Evolutionary conservation across 2,797 vertebrate genomes (phyloP).

Genomic region (Amazona ochrocephala): DNA sequence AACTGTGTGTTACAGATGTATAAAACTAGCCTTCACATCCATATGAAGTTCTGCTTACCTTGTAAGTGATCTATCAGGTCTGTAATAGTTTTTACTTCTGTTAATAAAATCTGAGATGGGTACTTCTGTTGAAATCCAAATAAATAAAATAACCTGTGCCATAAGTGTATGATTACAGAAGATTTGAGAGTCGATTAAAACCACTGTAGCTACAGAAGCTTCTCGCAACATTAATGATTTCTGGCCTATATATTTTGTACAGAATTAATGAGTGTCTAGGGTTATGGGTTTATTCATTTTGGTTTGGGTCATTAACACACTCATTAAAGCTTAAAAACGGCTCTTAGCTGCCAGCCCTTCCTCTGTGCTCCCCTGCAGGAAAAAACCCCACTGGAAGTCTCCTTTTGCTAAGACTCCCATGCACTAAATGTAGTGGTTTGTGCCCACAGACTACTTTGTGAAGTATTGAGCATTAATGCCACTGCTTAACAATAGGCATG

Average conservation of each 20-base stretch:
- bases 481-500: neutral
- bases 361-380: neutral
- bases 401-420: neutral
- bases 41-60: neutral
- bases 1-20: neutral
- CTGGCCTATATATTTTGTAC: constrained; percentile 47
- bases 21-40: neutral
- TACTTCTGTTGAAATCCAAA: constrained; percentile 18
- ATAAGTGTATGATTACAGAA: constrained; percentile 25
- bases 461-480: neutral
- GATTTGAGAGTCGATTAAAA: constrained; percentile 54
- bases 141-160: constrained; percentile 36
- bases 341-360: neutral
- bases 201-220: neutral
- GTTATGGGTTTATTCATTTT: constrained; percentile 53
- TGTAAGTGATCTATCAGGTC: neutral
- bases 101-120: neutral
- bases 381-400: neutral
- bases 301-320: constrained; percentile 50
- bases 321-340: constrained; percentile 55
- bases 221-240: constrained; percentile 38
- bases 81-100: neutral
- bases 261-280: constrained; percentile 59
- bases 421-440: neutral
- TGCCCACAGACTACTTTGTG: neutral